Evolutionary conservation across 2,113 vertebrate genomes (phyloP).

Genomic region (Xiphophorus couchianus): DNA sequence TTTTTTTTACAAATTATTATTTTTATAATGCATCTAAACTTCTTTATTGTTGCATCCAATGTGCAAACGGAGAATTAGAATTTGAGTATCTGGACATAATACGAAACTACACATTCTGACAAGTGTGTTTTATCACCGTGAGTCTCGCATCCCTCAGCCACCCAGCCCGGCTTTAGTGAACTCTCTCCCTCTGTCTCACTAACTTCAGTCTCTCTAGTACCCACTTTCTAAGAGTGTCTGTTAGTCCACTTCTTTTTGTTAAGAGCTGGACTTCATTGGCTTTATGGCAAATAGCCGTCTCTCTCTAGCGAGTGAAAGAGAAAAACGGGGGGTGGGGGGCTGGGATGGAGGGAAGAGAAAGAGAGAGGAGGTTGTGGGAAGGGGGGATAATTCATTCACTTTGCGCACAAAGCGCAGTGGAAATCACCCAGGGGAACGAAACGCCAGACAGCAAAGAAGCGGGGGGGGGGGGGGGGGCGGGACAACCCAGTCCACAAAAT

Average conservation of each 20-base stretch:
- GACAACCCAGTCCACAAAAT: constrained; percentile 17
- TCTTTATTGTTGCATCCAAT: neutral
- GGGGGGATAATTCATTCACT: constrained; percentile 74
- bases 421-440: constrained; percentile 74
- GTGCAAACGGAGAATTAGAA: neutral
- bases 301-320: constrained; percentile 62
- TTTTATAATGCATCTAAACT: neutral
- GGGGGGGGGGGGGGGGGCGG: constrained; percentile 4
- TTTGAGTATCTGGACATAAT: neutral
- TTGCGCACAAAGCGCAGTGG: constrained; percentile 77
- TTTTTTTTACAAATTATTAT: too few species aligned
- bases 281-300: constrained; percentile 69
- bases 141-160: constrained; percentile 10
- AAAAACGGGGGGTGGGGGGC: constrained; percentile 9
- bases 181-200: constrained; percentile 46
- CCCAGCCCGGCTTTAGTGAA: constrained; percentile 26
- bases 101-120: neutral
- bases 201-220: constrained; percentile 61
- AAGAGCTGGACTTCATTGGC: constrained; percentile 78
- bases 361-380: neutral
- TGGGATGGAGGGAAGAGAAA: constrained; percentile 9
- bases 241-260: constrained; percentile 69
- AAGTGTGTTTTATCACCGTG: neutral
- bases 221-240: constrained; percentile 67
- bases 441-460: constrained; percentile 35